Percentiles rank a stretch among this genome's conserved stretches.
These are phyloP conservation scores for Stigmatopora argus DNA, from an alignment of 2,113 vertebrate species.

Conservation along the genomic window DNA sequence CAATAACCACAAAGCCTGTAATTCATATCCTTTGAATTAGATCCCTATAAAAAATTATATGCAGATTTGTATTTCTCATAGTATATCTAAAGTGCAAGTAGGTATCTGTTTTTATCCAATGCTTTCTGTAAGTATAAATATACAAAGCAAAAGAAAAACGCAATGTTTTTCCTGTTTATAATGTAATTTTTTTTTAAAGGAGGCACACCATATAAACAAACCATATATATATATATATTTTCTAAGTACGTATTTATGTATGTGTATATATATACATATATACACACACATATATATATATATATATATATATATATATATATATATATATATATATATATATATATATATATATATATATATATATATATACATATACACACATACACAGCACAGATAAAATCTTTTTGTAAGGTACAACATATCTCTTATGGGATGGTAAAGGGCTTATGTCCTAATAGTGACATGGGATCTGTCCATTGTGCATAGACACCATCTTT, in stretches of 20 bases:
- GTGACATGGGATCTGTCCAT: slow-evolving; percentile 71
- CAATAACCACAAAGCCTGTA: slow-evolving; percentile 77
- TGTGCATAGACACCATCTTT: slow-evolving; percentile 64
- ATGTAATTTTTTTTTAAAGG: slow-evolving; percentile 69
- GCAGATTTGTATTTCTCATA: slow-evolving; percentile 74
- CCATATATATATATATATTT: slow-evolving; percentile 57
- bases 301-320: no score
- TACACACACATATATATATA: slow-evolving; percentile 46
- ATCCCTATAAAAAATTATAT: slow-evolving; percentile 84
- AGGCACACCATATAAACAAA: slow-evolving; percentile 76
- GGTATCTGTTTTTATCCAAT: slow-evolving; percentile 77
- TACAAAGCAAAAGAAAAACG: slow-evolving; percentile 76
- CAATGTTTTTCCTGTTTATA: slow-evolving; percentile 73
- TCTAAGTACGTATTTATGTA: background rate
- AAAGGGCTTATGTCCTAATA: slow-evolving; percentile 63
- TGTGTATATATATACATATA: slow-evolving; percentile 27
- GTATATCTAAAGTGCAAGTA: slow-evolving; percentile 83
- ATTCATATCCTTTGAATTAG: slow-evolving; percentile 74
- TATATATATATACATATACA: no score
- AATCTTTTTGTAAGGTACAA: slow-evolving; percentile 74
- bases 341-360: no score
- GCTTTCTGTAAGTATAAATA: slow-evolving; percentile 80
- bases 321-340: no score
- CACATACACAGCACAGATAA: slow-evolving; percentile 65
- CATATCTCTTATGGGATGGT: slow-evolving; percentile 71